phyloP scores from a whole-genome alignment of 2,888 invertebrate genomes.

The Callyntrura guangdongensis region DNA sequence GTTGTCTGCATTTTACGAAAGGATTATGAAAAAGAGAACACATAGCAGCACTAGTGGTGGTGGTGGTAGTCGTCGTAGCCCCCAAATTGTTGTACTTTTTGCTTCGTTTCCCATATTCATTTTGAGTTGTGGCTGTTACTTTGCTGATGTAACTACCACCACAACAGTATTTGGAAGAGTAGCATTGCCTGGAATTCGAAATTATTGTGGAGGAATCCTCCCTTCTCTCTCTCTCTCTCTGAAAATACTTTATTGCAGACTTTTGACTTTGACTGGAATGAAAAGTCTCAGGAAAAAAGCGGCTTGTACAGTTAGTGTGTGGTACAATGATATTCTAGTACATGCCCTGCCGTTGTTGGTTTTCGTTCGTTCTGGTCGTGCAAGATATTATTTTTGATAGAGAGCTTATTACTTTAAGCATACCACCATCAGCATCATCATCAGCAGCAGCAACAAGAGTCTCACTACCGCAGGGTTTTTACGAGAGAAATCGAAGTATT shows the following conservation, averaged over 20 bases:
- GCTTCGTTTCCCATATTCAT: conserved; percentile 11
- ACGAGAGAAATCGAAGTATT: too few species aligned
- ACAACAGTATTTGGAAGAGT: too few species aligned
- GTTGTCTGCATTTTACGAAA: conserved; percentile 39
- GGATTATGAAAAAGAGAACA: conserved; percentile 46
- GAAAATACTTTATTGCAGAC: conserved; percentile 65
- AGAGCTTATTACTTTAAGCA: conserved; percentile 62
- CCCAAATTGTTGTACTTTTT: not conserved
- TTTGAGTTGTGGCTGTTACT: conserved; percentile 31
- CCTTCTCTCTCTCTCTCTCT: conserved; percentile 17
- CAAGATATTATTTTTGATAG: conserved; percentile 77
- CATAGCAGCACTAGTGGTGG: not conserved
- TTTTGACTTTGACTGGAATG: conserved; percentile 71
- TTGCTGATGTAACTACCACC: too few species aligned
- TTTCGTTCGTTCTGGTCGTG: conserved; percentile 8
- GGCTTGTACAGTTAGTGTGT: conserved; percentile 38
- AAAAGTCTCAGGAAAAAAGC: conserved; percentile 41
- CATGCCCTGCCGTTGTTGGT: not conserved
- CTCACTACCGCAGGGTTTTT: too few species aligned
- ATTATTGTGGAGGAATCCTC: conserved; percentile 28
- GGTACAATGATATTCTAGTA: not conserved
- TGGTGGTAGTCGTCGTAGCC: not conserved
- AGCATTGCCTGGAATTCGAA: conserved; percentile 25
- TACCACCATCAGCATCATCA: not conserved
- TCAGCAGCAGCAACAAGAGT: not conserved